These are phyloP conservation scores for Channa maculata DNA, from an alignment of 2,113 vertebrate genomes.

Conservation along the genomic window DNA sequence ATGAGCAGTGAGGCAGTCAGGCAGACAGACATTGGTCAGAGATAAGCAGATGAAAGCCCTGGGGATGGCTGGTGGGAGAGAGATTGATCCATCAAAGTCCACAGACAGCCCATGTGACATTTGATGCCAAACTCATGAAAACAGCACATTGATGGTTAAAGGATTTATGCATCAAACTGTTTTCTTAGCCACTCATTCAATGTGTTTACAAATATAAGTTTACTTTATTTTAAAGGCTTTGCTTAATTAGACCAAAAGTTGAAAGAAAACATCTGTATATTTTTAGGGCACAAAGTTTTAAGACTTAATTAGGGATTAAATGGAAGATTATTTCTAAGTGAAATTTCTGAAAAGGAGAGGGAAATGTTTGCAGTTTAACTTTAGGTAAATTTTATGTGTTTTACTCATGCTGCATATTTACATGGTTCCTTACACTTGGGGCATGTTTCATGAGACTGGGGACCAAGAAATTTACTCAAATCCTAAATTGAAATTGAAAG, in stretches of 20 bases:
- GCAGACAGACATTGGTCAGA: conserved; percentile 81
- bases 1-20: conserved; percentile 75
- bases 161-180: not conserved
- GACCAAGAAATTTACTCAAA: conserved; percentile 40
- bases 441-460: conserved; percentile 18
- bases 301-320: conserved; percentile 1
- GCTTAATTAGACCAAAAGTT: not conserved
- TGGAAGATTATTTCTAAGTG: not conserved
- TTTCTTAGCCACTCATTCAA: not conserved
- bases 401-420: conserved; percentile 26
- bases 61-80: conserved; percentile 74
- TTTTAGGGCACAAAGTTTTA: not conserved
- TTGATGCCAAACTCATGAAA: conserved; percentile 72
- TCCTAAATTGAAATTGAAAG: not conserved
- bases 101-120: conserved; percentile 71
- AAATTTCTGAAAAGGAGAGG: not conserved
- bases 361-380: not conserved
- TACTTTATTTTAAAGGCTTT: not conserved
- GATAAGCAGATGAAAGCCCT: conserved; percentile 80
- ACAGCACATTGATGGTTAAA: conserved; percentile 40
- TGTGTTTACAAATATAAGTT: not conserved
- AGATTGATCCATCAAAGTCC: conserved; percentile 82
- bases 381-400: conserved; percentile 23
- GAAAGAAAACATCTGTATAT: not conserved
- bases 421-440: conserved; percentile 25